These are phyloP conservation scores for Scleropages formosus DNA, from an alignment of 2,797 vertebrate species.

Conservation along the genomic window DNA sequence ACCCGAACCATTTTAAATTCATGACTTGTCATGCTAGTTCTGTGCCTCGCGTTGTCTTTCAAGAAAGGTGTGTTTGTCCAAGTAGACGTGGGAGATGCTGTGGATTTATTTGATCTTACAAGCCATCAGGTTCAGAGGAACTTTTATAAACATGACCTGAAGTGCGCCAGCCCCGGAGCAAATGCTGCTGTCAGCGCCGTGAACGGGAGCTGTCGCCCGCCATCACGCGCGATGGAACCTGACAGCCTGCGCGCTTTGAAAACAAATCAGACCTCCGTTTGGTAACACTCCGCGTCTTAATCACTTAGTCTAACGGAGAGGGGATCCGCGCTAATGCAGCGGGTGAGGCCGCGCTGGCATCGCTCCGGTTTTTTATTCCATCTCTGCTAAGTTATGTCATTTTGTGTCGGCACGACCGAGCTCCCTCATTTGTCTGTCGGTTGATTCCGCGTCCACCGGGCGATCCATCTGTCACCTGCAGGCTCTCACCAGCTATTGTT, in stretches of 20 bases:
- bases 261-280: constrained; percentile 71
- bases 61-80: constrained; percentile 65
- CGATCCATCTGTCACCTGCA: background rate
- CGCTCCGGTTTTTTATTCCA: constrained; percentile 12
- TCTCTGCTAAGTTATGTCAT: constrained; percentile 18
- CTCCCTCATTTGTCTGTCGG: constrained; percentile 27
- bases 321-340: constrained; percentile 57
- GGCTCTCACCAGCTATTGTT: background rate
- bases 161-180: constrained; percentile 76
- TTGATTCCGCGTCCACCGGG: background rate
- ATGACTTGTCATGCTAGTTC: constrained; percentile 33
- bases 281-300: constrained; percentile 66
- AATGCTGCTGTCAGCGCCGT: constrained; percentile 72
- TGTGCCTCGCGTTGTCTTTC: constrained; percentile 42
- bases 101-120: constrained; percentile 79
- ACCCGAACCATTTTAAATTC: constrained; percentile 40
- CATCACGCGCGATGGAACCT: constrained; percentile 58
- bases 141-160: constrained; percentile 78
- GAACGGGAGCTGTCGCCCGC: constrained; percentile 65
- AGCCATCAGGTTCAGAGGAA: constrained; percentile 75
- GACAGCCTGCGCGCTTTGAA: constrained; percentile 71
- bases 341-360: background rate
- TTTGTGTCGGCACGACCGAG: constrained; percentile 34
- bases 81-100: constrained; percentile 59
- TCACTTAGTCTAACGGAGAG: constrained; percentile 63